Evolutionary conservation across 2,888 invertebrate species (phyloP).

Genomic region (Perithous albicinctus): DNA sequence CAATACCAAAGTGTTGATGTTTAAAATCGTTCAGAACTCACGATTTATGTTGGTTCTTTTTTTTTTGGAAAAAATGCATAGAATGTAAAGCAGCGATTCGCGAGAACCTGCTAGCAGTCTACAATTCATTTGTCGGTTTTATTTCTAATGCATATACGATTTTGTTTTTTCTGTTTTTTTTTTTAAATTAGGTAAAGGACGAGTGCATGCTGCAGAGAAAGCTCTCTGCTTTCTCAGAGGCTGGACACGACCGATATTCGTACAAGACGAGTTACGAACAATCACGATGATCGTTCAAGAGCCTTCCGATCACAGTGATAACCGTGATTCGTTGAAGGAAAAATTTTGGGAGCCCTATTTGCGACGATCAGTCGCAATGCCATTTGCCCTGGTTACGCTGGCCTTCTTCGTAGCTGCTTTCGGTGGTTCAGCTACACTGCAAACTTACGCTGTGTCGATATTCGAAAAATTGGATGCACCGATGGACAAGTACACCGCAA

Average conservation of each 20-base stretch:
- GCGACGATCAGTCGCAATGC: conserved; percentile 88
- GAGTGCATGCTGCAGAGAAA: conserved; percentile 88
- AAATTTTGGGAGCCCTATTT: conserved; percentile 85
- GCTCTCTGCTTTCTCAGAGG: conserved; percentile 92
- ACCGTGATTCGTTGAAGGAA: conserved; percentile 55
- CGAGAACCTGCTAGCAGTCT: too few species aligned
- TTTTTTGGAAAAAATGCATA: too few species aligned
- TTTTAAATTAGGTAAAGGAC: conserved; percentile 85
- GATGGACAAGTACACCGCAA: conserved; percentile 91
- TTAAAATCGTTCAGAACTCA: too few species aligned
- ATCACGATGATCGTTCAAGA: conserved; percentile 85
- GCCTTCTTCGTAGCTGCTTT: conserved; percentile 91
- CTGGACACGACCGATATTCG: conserved; percentile 88
- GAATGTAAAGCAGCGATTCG: too few species aligned
- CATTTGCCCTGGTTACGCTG: conserved; percentile 88
- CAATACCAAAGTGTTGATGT: too few species aligned
- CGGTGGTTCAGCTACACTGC: conserved; percentile 90
- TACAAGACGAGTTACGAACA: conserved; percentile 87
- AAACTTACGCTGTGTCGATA: conserved; percentile 91
- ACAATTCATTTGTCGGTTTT: neutral
- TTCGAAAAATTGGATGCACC: conserved; percentile 90
- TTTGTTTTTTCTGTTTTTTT: neutral
- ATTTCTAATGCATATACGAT: too few species aligned
- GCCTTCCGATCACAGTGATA: conserved; percentile 66
- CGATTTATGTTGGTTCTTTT: too few species aligned